Percentiles rank a stretch among this genome's conserved stretches.
phyloP scores from a whole-genome alignment of 2,113 vertebrate genomes.

The Zapus hudsonius region DNA sequence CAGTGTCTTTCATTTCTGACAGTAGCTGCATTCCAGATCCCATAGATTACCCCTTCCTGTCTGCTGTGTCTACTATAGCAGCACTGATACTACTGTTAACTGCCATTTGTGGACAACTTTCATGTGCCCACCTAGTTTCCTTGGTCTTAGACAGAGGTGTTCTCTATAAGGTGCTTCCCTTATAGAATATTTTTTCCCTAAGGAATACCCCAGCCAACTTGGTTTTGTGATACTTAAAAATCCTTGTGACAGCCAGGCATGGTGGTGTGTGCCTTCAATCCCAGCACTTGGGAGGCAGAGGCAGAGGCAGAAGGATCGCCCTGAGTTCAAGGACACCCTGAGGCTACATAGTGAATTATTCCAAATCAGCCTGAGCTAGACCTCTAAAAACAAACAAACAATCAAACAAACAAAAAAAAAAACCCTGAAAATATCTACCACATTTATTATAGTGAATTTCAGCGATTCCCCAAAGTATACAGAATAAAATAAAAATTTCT shows the following conservation, averaged over 20 bases:
- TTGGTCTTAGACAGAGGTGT: conserved; percentile 6
- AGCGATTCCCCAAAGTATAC: background rate
- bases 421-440: background rate
- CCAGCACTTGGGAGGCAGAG: too few relatives aligned
- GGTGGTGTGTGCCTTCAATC: too few relatives aligned
- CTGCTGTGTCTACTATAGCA: background rate
- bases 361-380: too few relatives aligned
- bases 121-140: background rate
- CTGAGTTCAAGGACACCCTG: too few relatives aligned
- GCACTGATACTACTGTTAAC: background rate
- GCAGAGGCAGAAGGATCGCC: too few relatives aligned
- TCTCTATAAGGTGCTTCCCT: background rate
- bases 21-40: background rate
- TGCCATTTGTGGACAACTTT: background rate
- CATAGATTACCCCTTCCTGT: background rate
- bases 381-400: background rate
- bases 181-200: background rate
- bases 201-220: background rate
- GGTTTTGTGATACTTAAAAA: too few relatives aligned
- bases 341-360: too few relatives aligned
- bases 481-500: background rate
- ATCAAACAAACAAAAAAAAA: background rate
- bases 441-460: background rate
- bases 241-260: too few relatives aligned
- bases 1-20: background rate